These are phyloP conservation scores for Huso huso DNA, from an alignment of 2,797 vertebrate genomes.

Conservation along the genomic window DNA sequence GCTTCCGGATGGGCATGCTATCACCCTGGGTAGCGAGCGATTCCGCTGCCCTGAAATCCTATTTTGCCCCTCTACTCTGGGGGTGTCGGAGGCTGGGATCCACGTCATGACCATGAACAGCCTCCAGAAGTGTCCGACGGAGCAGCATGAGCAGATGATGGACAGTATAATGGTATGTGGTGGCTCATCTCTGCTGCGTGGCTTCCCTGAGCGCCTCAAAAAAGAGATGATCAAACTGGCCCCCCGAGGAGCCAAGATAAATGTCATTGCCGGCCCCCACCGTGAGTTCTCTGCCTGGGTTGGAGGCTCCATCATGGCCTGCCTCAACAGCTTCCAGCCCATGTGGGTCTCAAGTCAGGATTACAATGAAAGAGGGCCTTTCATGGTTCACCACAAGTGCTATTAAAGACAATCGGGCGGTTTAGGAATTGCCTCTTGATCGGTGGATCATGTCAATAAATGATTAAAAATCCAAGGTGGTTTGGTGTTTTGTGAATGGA, in stretches of 20 bases:
- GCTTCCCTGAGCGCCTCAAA: conserved; percentile 19
- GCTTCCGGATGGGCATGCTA: conserved; percentile 32
- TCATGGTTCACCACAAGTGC: conserved; percentile 28
- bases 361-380: conserved; percentile 21
- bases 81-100: conserved; percentile 38
- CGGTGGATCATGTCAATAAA: too few relatives aligned
- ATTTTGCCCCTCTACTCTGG: conserved; percentile 31
- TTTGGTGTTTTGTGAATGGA: too few relatives aligned
- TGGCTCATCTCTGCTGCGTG: conserved; percentile 31
- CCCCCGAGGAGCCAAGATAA: conserved; percentile 18
- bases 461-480: too few relatives aligned
- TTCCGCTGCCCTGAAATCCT: conserved; percentile 38
- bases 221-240: conserved; percentile 24
- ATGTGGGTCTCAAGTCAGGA: conserved; percentile 35
- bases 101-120: conserved; percentile 35
- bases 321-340: conserved; percentile 45
- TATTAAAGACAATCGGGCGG: conserved; percentile 1
- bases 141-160: conserved; percentile 35
- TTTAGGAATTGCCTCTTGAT: too few relatives aligned
- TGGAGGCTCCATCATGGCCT: conserved; percentile 37
- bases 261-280: conserved; percentile 30
- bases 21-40: conserved; percentile 28
- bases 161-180: conserved; percentile 41
- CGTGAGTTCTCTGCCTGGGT: conserved; percentile 34
- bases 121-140: conserved; percentile 30